Evolutionary conservation across 2,113 vertebrate genomes (phyloP), one percentile per base, ranked within the genome.

Genomic region (Hemibagrus wyckioides): DNA sequence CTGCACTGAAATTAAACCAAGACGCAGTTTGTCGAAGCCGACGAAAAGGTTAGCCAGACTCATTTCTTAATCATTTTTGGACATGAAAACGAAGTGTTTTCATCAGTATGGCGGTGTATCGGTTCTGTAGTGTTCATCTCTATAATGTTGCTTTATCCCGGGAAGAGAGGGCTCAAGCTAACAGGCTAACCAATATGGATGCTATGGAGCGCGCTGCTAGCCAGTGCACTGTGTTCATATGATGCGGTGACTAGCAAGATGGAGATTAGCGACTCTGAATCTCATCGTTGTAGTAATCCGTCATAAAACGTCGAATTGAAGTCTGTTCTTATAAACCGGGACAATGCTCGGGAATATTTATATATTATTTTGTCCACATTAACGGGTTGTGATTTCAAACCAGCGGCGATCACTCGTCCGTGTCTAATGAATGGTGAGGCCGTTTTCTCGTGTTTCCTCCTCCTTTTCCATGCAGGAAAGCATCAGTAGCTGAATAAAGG

Each of bases 171-270:
- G 86, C 41, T 67, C 61, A 44, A 83, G 87, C 88, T 89, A 90
- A 89, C 86, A 89, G 77, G 90, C 86, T 87, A 88, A 86, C 88
- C 85, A 92, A 91, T 81, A 92, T 92, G 90, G 91, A 91, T 90
- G 90, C 71, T 89, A 57, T 33, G 39, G 86, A 82, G 76, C 36
- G 84, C 83, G 48, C 65, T 69, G 86, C 79, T 86, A 88, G 82
- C 48, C 75, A 80, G 73, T 83, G 86, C 57, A 76, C 67, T 50
- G 57, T 57, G 84, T 56, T 23, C 54, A 19, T 87, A 67, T 84
- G 80, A 86, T 92, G 86, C 81, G 56, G 61, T 82, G 79, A 84
- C 76, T 59, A 80, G 52, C 83, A 81, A 83, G 28, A 82, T 83
- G 88, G 75, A 88, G 82, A 88, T 89, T 85, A 82, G 77, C 75